These are phyloP conservation scores for Phrynosoma platyrhinos DNA, from an alignment of 2,113 vertebrate genomes.

Conservation along the genomic window DNA sequence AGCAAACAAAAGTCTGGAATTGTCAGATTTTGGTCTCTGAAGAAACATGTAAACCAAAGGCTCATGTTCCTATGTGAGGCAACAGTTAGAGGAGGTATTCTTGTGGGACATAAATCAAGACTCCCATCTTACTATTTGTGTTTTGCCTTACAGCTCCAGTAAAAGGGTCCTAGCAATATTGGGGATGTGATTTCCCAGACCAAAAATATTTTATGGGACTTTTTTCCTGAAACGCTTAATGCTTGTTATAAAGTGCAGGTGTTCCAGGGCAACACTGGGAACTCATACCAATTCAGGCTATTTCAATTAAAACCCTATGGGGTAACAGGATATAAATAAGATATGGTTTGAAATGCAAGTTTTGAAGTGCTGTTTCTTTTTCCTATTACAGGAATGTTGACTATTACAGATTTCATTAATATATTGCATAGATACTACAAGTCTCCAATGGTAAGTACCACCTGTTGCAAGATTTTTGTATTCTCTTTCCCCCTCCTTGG, in stretches of 20 bases:
- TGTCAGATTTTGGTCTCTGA: no score
- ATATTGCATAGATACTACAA: slow-evolving; percentile 99
- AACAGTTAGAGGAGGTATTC: no score
- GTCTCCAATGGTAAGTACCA: slow-evolving; percentile 91
- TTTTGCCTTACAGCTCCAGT: background rate
- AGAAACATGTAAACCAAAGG: no score
- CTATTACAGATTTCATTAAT: slow-evolving; percentile 99
- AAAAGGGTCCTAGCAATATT: background rate
- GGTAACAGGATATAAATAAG: background rate
- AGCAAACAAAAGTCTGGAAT: no score
- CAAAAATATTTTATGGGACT: background rate
- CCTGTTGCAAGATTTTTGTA: no score
- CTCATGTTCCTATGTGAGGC: no score
- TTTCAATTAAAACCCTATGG: background rate
- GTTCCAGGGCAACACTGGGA: background rate
- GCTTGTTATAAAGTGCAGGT: background rate
- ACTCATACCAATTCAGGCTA: background rate
- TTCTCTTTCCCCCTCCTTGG: no score
- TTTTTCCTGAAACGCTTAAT: background rate
- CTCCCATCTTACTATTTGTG: background rate
- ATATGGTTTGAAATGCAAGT: background rate
- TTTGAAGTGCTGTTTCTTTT: slow-evolving; percentile 21
- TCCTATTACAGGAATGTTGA: slow-evolving; percentile 93
- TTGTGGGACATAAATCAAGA: no score
- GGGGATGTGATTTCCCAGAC: background rate